Evolutionary conservation across 1,140 invertebrate genomes (phyloP).

Genomic region (Drosophila auraria): DNA sequence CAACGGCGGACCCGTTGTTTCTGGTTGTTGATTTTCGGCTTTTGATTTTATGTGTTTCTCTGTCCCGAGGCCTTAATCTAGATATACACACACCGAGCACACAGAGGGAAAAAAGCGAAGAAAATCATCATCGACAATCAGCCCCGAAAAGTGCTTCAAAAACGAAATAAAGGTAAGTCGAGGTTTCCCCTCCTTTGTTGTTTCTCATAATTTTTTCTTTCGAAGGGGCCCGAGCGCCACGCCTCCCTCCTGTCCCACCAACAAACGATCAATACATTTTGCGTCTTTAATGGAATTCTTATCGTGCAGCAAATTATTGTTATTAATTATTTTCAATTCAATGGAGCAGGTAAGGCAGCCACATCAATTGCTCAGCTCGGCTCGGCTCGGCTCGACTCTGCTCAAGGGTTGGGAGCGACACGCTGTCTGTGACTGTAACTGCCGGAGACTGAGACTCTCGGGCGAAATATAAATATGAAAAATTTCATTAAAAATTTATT

Average conservation of each 20-base stretch:
- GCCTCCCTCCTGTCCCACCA: constrained; percentile 40
- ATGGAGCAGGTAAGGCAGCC: constrained; percentile 41
- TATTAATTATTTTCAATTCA: constrained; percentile 81
- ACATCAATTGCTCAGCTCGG: constrained; percentile 62
- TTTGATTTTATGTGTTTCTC: constrained; percentile 40
- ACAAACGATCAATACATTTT: constrained; percentile 70
- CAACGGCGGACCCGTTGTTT: constrained; percentile 55
- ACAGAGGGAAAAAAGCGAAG: constrained; percentile 30
- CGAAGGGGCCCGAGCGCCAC: constrained; percentile 46
- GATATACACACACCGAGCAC: constrained; percentile 51
- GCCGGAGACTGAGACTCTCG: constrained; percentile 63
- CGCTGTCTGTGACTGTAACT: constrained; percentile 73
- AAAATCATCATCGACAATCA: constrained; percentile 64
- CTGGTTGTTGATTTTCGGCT: constrained; percentile 46
- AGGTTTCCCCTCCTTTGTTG: constrained; percentile 59
- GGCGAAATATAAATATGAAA: constrained; percentile 55
- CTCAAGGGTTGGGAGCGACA: constrained; percentile 82
- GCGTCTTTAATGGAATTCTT: constrained; percentile 83
- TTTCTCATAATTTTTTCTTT: constrained; percentile 34
- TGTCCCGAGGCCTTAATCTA: constrained; percentile 76
- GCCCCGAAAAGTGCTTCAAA: constrained; percentile 67
- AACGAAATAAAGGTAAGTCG: constrained; percentile 55
- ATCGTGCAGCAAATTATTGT: constrained; percentile 84
- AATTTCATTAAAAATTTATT: constrained; percentile 71
- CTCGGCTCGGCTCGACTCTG: not conserved